A percentile compares a stretch with the other conserved stretches of the same genome.
Evolutionary conservation across 2,113 vertebrate genomes (phyloP).

Genomic region (Gasterosteus aculeatus): DNA sequence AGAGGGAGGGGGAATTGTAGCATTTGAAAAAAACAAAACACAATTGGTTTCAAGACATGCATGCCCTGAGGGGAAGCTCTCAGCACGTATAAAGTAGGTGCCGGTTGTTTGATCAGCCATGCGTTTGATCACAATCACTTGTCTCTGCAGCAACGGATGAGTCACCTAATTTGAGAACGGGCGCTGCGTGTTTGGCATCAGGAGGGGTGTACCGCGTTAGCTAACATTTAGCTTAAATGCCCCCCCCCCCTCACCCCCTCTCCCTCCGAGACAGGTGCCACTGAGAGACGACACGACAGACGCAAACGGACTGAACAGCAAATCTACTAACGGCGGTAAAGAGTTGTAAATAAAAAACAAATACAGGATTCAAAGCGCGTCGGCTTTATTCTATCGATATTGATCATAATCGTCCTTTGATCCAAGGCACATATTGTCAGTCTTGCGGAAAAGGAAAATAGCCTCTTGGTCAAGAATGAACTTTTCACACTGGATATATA

Average conservation of each 20-base stretch:
- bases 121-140: slow-evolving; percentile 20
- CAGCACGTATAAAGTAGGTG: neutral
- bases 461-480: neutral
- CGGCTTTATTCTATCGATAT: slow-evolving; percentile 24
- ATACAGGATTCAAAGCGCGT: slow-evolving; percentile 2
- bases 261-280: neutral
- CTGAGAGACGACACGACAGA: neutral
- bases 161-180: slow-evolving; percentile 22
- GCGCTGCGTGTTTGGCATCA: slow-evolving; percentile 16
- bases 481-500: neutral
- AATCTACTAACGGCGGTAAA: neutral
- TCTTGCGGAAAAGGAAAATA: neutral
- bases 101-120: slow-evolving; percentile 24
- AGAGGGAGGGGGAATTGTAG: neutral
- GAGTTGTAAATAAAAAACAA: slow-evolving; percentile 11
- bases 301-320: neutral
- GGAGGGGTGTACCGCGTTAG: neutral
- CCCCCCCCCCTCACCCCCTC: neutral
- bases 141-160: slow-evolving; percentile 18
- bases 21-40: slow-evolving; percentile 17
- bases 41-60: neutral
- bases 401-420: slow-evolving; percentile 37
- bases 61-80: slow-evolving; percentile 2
- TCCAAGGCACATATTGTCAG: slow-evolving; percentile 22
- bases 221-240: slow-evolving; percentile 19